Evolutionary conservation across 2,797 vertebrate species (phyloP).

Genomic region (Rallus crepitans): DNA sequence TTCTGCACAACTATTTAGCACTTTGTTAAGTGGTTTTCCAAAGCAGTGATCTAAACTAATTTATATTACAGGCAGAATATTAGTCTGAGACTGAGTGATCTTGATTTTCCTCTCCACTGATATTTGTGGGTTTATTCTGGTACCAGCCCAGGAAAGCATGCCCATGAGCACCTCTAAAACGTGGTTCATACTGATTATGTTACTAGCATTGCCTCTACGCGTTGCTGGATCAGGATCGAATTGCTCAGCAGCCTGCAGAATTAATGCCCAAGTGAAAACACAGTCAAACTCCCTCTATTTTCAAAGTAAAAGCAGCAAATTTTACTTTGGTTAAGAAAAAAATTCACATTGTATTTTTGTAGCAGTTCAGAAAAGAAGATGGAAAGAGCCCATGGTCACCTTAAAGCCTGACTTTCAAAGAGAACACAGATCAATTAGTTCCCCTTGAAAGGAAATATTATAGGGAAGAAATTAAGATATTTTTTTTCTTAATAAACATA

Average conservation of each 20-base stretch:
- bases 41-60: neutral
- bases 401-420: neutral
- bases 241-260: conserved; percentile 3
- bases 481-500: neutral
- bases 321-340: conserved; percentile 2
- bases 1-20: neutral
- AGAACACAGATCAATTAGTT: neutral
- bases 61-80: conserved; percentile 18
- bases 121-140: conserved; percentile 38
- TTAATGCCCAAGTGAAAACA: conserved; percentile 5
- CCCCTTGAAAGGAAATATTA: neutral
- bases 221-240: neutral
- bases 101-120: neutral
- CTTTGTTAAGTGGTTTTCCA: neutral
- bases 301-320: neutral
- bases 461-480: neutral
- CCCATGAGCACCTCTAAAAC: neutral
- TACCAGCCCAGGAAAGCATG: neutral
- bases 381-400: neutral
- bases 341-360: neutral
- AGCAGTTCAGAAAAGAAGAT: neutral
- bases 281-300: neutral
- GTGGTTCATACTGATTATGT: neutral
- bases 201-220: neutral
- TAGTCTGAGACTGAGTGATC: neutral